Base-by-base conservation (phyloP, 2,888 invertebrate species). In the Fissipunctia ypsillon region DNA sequence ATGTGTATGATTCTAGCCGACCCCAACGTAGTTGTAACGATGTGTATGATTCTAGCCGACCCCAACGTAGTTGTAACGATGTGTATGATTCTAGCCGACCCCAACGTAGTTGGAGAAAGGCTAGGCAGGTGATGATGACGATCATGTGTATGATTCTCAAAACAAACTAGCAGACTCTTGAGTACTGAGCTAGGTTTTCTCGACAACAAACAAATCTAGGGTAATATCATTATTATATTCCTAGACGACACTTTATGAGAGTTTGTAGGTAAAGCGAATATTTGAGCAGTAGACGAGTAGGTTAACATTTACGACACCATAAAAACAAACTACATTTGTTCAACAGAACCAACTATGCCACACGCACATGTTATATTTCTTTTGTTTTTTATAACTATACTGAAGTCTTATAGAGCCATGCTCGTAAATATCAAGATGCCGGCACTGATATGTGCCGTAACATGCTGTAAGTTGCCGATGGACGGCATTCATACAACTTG, bases 381-480 rank as follows among this genome's bases (percentile, higher is more conserved):
- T n/a, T 54, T 41, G 50, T 63, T 72, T 74, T 73, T 74, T 74
- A 80, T 63, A 64, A 64, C 63, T 59, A 67, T 54, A 66, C 43
- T 61, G n/a, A 56, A 74, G 61, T 69, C 50, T 63, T 70, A 80
- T 69, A 67, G 75, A 75, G 56, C 48, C 57, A 25, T 41, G 48
- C 66, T 69, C 79, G 63, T 81, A 81, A 76, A 81, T 81, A 80
- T 80, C 56, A 61, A 69, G 71, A 76, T 80, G 68, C 22, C 61
- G n/a, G 50, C 76, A 64, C 57, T 73, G 81, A 77, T 77, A 71
- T 69, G 69, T 57, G 64, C 28, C 57, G 38, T 43, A 63, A 59
- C 57, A 63, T 57, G 56, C 31, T 38, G 61, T 64, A 69, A 76
- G 65, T 63, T 38, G 73, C 25, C 41, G 48, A 41, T 61, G 68